These are phyloP conservation scores for Prosapia bicincta DNA, from an alignment of 2,888 invertebrate species.

Conservation along the genomic window DNA sequence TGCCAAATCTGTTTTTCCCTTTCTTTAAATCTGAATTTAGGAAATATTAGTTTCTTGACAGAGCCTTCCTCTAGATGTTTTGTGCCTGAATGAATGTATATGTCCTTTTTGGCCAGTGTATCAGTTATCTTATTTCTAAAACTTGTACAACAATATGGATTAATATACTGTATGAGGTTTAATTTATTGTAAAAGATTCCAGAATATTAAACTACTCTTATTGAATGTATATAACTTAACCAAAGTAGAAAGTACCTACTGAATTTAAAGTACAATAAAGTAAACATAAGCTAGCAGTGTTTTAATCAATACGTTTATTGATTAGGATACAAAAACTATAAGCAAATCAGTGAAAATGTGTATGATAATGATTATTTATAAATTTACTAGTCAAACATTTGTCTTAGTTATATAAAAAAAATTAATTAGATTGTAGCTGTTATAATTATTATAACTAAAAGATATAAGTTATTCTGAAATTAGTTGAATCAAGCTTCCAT, in stretches of 20 bases:
- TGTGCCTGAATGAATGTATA: too few species aligned
- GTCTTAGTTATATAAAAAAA: neutral
- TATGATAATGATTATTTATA: neutral
- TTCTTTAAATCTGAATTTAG: too few species aligned
- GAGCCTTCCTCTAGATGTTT: too few species aligned
- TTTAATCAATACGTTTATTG: too few species aligned
- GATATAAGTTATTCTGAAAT: neutral
- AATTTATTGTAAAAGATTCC: neutral
- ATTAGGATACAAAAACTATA: too few species aligned
- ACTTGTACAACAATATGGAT: too few species aligned
- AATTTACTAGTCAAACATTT: neutral
- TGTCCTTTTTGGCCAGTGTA: too few species aligned
- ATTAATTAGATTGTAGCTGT: neutral
- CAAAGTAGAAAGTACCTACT: neutral
- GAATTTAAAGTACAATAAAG: neutral
- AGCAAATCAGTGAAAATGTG: too few species aligned
- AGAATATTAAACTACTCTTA: neutral
- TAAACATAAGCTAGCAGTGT: neutral
- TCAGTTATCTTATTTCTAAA: too few species aligned
- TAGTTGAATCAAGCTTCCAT: neutral
- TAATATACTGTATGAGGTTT: too few species aligned
- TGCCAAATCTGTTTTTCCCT: too few species aligned
- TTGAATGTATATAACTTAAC: neutral
- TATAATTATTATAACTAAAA: neutral
- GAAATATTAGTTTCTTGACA: too few species aligned